These are phyloP conservation scores for Temnothorax curvispinosus DNA, from an alignment of 1,140 invertebrate species.

Conservation along the genomic window DNA sequence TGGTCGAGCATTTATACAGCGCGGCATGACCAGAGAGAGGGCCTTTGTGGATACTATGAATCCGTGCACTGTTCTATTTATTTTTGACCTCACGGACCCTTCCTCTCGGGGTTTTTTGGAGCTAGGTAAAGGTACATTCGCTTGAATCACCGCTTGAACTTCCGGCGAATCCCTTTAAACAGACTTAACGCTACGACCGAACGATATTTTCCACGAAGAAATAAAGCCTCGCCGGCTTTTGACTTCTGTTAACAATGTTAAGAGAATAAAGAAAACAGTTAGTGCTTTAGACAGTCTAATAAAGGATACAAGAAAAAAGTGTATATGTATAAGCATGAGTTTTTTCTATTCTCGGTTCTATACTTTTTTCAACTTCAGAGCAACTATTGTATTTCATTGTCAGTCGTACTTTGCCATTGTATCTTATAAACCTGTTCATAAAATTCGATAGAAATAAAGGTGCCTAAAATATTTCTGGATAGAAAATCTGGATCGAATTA, in stretches of 20 bases:
- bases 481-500: not conserved
- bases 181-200: not conserved
- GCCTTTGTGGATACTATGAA: slow-evolving; percentile 64
- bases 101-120: slow-evolving; percentile 35
- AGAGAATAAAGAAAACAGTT: not conserved
- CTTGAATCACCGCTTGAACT: not conserved
- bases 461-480: not conserved
- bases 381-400: too few species aligned
- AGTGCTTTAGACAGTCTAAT: not conserved
- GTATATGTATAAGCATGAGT: not conserved
- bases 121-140: slow-evolving; percentile 49
- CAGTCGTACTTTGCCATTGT: too few species aligned
- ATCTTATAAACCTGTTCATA: not conserved
- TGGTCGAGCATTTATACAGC: slow-evolving; percentile 37
- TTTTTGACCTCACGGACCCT: slow-evolving; percentile 72
- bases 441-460: not conserved
- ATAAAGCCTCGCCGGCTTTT: not conserved
- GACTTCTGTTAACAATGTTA: not conserved
- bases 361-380: not conserved
- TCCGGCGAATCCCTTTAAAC: slow-evolving; percentile 15
- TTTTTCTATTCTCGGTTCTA: not conserved
- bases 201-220: not conserved
- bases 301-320: not conserved
- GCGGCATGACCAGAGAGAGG: slow-evolving; percentile 45
- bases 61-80: slow-evolving; percentile 70